Evolutionary conservation across 2,113 vertebrate genomes (phyloP).

Genomic region (Scytalopus superciliaris): DNA sequence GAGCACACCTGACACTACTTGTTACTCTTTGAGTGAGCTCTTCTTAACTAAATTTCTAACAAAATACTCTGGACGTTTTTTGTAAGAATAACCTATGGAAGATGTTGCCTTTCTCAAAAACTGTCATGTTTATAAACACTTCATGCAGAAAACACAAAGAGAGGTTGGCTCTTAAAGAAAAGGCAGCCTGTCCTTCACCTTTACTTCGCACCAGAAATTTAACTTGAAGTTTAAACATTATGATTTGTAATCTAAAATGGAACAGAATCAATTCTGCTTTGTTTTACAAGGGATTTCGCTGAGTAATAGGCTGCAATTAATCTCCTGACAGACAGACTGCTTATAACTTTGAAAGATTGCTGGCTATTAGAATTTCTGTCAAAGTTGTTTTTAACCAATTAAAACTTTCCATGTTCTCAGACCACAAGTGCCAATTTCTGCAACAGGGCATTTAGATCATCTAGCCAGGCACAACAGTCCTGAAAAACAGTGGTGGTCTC

Average conservation of each 20-base stretch:
- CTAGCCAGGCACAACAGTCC: background rate
- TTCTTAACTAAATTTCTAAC: background rate
- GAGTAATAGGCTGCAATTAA: constrained; percentile 4
- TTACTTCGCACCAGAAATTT: background rate
- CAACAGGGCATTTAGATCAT: background rate
- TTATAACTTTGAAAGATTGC: background rate
- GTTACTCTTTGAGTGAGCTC: background rate
- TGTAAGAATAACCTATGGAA: background rate
- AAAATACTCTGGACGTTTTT: background rate
- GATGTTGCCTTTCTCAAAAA: background rate
- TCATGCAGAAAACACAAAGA: background rate
- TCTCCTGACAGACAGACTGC: background rate
- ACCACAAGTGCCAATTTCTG: background rate
- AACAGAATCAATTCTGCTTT: background rate
- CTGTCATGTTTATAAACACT: background rate
- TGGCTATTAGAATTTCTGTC: background rate
- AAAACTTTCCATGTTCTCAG: background rate
- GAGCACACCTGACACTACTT: background rate
- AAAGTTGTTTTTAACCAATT: background rate
- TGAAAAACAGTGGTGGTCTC: background rate
- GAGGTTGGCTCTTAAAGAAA: background rate
- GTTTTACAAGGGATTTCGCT: background rate
- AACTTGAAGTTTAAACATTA: background rate
- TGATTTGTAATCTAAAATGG: background rate
- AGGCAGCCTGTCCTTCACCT: background rate